These are phyloP conservation scores for Synergus japonicus DNA, from an alignment of 2,888 invertebrate genomes.

Conservation along the genomic window DNA sequence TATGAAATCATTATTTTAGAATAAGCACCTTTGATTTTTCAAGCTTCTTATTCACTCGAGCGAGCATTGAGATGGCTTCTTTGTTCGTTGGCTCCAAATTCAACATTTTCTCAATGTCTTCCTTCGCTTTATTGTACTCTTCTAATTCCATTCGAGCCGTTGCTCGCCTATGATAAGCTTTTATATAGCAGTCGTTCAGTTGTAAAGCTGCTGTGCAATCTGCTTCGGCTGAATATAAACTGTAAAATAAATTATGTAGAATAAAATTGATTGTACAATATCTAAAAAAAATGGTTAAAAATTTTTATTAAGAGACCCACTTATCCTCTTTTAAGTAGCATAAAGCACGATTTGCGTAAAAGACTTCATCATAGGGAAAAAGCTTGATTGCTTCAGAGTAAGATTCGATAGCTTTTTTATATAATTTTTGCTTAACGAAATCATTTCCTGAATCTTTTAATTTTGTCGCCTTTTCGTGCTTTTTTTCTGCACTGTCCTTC, in stretches of 20 bases:
- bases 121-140: constrained; percentile 84
- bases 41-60: constrained; percentile 79
- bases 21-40: constrained; percentile 78
- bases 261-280: not conserved
- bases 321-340: constrained; percentile 90
- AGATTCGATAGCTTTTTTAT: constrained; percentile 90
- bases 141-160: constrained; percentile 86
- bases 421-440: constrained; percentile 88
- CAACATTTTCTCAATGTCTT: constrained; percentile 85
- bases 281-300: not conserved
- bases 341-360: constrained; percentile 92
- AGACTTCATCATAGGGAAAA: constrained; percentile 87
- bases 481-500: constrained; percentile 78
- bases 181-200: constrained; percentile 88
- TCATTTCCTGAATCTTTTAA: constrained; percentile 91
- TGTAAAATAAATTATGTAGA: constrained; percentile 67
- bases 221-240: constrained; percentile 84
- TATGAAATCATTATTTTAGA: constrained; percentile 1
- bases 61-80: constrained; percentile 82
- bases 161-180: constrained; percentile 91
- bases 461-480: constrained; percentile 81
- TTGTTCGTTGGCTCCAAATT: constrained; percentile 88
- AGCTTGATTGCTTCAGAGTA: constrained; percentile 93
- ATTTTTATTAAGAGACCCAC: constrained; percentile 78
- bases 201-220: constrained; percentile 91